A percentile compares a stretch with the other conserved stretches of the same genome.
These are phyloP conservation scores for Anguilla megastoma DNA, from an alignment of 2,797 vertebrate species.

Conservation along the genomic window DNA sequence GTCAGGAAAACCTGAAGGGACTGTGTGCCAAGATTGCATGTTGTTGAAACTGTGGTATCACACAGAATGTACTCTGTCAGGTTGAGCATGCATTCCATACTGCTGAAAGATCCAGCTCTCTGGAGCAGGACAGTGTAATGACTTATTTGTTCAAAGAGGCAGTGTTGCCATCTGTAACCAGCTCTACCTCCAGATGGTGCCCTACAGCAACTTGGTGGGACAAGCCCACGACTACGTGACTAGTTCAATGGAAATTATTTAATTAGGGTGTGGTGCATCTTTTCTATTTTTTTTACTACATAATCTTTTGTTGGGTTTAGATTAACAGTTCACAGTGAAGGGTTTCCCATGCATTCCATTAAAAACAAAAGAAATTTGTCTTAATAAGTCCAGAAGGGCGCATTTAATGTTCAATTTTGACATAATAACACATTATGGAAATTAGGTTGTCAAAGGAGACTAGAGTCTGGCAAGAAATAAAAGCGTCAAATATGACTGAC, in stretches of 20 bases:
- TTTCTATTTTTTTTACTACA: not conserved
- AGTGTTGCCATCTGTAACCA: not conserved
- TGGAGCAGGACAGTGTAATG: not conserved
- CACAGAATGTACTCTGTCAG: not conserved
- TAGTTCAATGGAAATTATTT: not conserved
- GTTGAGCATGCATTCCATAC: not conserved
- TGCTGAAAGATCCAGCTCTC: not conserved
- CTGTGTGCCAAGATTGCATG: not conserved
- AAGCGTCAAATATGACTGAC: conserved; percentile 76
- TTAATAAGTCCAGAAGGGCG: conserved; percentile 80
- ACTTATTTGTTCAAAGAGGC: not conserved
- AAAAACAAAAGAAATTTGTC: conserved; percentile 80
- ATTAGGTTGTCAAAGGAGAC: conserved; percentile 75
- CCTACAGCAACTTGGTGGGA: not conserved
- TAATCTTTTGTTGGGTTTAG: not conserved
- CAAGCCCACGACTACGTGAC: not conserved
- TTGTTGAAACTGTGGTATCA: not conserved
- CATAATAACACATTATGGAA: conserved; percentile 85
- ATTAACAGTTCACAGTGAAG: conserved; percentile 54
- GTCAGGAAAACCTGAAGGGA: not conserved
- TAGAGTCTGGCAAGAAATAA: conserved; percentile 76
- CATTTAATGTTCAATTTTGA: conserved; percentile 82
- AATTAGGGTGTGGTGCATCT: too few relatives aligned
- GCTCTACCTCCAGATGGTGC: conserved; percentile 14
- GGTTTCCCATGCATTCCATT: conserved; percentile 79